phyloP scores from a whole-genome alignment of 2,113 vertebrate species.

The Laticauda laticaudata region DNA sequence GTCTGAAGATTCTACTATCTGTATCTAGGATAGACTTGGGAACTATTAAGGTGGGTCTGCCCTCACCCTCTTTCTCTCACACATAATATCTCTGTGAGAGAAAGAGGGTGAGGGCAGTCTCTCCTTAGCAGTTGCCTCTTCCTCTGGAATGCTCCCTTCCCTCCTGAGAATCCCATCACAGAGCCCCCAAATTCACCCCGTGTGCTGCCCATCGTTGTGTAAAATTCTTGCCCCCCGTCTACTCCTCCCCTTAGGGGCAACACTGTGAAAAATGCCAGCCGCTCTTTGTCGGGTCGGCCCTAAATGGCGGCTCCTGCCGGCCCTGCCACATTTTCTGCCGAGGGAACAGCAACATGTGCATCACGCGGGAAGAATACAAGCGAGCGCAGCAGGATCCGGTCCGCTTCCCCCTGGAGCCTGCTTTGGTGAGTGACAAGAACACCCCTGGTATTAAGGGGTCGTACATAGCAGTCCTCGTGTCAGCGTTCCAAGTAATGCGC shows the following conservation, averaged over 20 bases:
- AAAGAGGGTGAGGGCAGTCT: too few relatives aligned
- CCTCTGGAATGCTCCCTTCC: too few relatives aligned
- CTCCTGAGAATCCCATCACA: neutral
- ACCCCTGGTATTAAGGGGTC: accelerated
- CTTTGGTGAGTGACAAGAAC: constrained; percentile 65
- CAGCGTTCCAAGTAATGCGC: too few relatives aligned
- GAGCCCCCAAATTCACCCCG: neutral
- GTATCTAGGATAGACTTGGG: too few relatives aligned
- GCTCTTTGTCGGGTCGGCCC: constrained; percentile 84
- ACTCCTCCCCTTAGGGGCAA: constrained; percentile 69
- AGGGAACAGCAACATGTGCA: constrained; percentile 84
- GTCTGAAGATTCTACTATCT: too few relatives aligned
- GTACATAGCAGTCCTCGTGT: neutral
- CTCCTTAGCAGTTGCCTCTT: neutral
- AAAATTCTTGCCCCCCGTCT: neutral
- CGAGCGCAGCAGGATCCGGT: constrained; percentile 74
- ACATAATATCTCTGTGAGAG: too few relatives aligned
- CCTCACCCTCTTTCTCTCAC: too few relatives aligned
- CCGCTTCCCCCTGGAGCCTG: constrained; percentile 75
- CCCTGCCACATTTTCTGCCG: constrained; percentile 85
- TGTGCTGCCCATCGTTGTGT: accelerated
- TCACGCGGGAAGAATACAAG: constrained; percentile 80
- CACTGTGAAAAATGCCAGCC: constrained; percentile 91
- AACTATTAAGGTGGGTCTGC: neutral
- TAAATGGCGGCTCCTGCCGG: constrained; percentile 82